phyloP scores from a whole-genome alignment of 2,113 vertebrate species.

The Platanista minor region DNA sequence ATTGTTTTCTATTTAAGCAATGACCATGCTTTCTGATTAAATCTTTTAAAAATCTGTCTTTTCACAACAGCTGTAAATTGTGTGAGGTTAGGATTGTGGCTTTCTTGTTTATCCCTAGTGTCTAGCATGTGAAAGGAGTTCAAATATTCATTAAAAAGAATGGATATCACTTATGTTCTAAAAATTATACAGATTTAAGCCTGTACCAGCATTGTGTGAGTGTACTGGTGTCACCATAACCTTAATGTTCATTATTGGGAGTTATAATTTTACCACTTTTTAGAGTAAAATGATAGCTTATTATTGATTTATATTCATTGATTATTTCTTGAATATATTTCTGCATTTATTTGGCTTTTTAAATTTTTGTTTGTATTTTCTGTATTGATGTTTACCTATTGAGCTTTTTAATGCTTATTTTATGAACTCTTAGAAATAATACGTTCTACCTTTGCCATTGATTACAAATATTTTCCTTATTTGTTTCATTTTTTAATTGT shows the following conservation, averaged over 20 bases:
- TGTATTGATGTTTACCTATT: neutral
- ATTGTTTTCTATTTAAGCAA: neutral
- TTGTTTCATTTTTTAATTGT: neutral
- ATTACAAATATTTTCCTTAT: neutral
- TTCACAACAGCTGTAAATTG: neutral
- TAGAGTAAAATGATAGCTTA: neutral
- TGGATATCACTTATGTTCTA: neutral
- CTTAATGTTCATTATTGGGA: neutral
- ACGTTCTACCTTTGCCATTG: neutral
- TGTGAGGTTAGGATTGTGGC: neutral
- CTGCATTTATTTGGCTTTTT: neutral
- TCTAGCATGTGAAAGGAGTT: neutral
- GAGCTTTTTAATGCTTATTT: neutral
- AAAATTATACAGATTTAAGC: neutral
- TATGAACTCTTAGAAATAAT: neutral
- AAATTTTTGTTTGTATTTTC: neutral
- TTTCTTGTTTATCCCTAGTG: neutral
- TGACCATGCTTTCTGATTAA: neutral
- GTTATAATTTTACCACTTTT: neutral
- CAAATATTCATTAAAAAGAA: neutral
- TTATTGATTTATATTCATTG: neutral
- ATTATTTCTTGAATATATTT: slow-evolving; percentile 1
- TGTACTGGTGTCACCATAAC: neutral
- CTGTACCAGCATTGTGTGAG: neutral
- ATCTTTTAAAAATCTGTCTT: neutral